Evolutionary conservation across 2,888 invertebrate species (phyloP).

Genomic region (Homarus gammarus): DNA sequence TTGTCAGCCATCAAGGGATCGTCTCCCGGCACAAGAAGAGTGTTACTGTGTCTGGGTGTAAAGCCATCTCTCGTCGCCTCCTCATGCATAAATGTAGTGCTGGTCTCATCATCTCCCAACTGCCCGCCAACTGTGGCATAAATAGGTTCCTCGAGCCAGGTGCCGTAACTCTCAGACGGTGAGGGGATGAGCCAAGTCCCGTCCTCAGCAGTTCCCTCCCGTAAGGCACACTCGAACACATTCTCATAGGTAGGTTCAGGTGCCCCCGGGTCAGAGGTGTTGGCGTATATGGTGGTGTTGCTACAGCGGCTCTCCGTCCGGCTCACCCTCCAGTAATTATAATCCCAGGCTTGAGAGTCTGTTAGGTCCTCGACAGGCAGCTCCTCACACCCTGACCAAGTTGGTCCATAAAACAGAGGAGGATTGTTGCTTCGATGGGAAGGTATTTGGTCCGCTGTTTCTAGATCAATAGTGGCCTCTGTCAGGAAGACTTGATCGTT

Average conservation of each 20-base stretch:
- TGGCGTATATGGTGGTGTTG: constrained; percentile 35
- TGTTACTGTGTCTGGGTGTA: neutral
- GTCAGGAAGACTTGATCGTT: constrained; percentile 18
- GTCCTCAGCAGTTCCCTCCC: constrained; percentile 11
- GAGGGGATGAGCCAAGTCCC: neutral
- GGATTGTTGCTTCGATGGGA: neutral
- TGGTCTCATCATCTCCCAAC: constrained; percentile 10
- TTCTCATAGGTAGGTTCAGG: constrained; percentile 45
- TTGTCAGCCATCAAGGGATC: neutral
- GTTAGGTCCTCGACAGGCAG: neutral
- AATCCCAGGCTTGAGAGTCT: constrained; percentile 15
- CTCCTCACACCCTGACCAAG: neutral
- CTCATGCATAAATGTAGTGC: neutral
- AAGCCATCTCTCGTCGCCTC: neutral
- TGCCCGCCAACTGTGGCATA: constrained; percentile 51
- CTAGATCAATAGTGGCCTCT: neutral
- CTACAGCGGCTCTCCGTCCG: constrained; percentile 38
- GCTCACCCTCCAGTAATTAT: constrained; percentile 25
- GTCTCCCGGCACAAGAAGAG: neutral
- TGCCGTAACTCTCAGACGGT: neutral
- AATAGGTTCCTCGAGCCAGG: constrained; percentile 46
- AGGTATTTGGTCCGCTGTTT: neutral
- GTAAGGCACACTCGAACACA: constrained; percentile 37
- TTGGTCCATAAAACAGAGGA: neutral
- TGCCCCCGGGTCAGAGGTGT: constrained; percentile 53